These are phyloP conservation scores for Hylaeus volcanicus DNA, from an alignment of 1,140 invertebrate genomes.

Conservation along the genomic window DNA sequence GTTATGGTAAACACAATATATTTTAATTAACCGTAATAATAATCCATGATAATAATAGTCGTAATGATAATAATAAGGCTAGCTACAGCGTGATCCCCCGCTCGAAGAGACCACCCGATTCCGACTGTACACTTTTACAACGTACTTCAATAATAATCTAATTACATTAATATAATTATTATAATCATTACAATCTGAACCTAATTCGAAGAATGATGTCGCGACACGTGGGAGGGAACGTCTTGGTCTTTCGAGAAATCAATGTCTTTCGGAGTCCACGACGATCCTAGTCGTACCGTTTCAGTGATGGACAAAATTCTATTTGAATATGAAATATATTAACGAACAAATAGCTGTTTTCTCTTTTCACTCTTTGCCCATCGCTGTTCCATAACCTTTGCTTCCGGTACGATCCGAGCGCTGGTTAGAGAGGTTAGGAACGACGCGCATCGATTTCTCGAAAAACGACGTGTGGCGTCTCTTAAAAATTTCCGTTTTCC, in stretches of 20 bases:
- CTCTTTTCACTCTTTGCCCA: no score
- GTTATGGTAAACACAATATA: constrained; percentile 76
- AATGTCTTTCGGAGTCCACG: neutral
- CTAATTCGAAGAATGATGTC: constrained; percentile 65
- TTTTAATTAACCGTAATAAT: constrained; percentile 71
- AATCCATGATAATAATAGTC: constrained; percentile 67
- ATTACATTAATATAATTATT: constrained; percentile 69
- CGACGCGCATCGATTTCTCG: constrained; percentile 28
- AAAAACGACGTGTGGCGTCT: neutral
- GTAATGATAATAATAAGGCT: constrained; percentile 74
- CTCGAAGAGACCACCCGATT: constrained; percentile 52
- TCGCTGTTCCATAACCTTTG: no score
- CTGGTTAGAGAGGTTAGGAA: neutral
- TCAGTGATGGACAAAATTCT: no score
- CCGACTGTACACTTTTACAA: constrained; percentile 77
- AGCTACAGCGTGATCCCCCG: constrained; percentile 65
- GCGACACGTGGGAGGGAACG: constrained; percentile 63
- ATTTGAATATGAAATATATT: no score
- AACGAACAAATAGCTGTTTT: no score
- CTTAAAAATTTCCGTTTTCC: constrained; percentile 23
- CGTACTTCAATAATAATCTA: constrained; percentile 73
- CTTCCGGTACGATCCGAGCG: no score
- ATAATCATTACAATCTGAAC: constrained; percentile 72
- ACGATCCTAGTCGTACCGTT: no score
- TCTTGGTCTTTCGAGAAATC: constrained; percentile 36